These are phyloP conservation scores for Nymphalis c-album DNA, from an alignment of 2,888 invertebrate genomes.

Conservation along the genomic window DNA sequence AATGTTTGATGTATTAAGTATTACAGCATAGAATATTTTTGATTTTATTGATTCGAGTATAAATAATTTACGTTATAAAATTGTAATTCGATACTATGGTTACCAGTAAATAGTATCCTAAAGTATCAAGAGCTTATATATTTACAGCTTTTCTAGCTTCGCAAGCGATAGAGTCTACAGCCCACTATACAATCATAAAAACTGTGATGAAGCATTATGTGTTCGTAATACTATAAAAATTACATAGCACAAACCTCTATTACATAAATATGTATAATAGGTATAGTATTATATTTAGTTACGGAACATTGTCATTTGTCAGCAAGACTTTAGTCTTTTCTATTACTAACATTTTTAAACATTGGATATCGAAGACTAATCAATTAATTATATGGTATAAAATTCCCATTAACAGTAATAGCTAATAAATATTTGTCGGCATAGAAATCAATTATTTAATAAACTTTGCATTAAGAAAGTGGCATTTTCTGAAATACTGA, in stretches of 20 bases:
- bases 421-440: slow-evolving; percentile 30
- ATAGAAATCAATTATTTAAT: too few relatives aligned
- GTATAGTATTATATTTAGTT: neutral
- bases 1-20: too few relatives aligned
- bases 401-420: slow-evolving; percentile 9
- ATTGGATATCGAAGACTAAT: neutral
- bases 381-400: neutral
- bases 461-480: too few relatives aligned
- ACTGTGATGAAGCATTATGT: slow-evolving; percentile 13
- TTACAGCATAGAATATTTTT: too few relatives aligned
- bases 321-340: too few relatives aligned
- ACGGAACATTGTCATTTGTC: neutral
- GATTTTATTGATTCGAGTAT: too few relatives aligned
- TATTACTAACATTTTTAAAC: neutral
- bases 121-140: slow-evolving; percentile 22
- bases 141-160: slow-evolving; percentile 47
- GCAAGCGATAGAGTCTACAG: slow-evolving; percentile 62
- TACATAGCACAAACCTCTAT: neutral
- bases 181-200: slow-evolving; percentile 18
- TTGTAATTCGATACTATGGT: neutral
- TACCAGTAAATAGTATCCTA: neutral
- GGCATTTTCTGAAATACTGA: too few relatives aligned
- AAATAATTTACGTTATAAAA: neutral
- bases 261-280: neutral
- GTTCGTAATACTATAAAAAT: neutral